Evolutionary conservation across 2,797 vertebrate genomes (phyloP).

Genomic region (Trematomus bernacchii): DNA sequence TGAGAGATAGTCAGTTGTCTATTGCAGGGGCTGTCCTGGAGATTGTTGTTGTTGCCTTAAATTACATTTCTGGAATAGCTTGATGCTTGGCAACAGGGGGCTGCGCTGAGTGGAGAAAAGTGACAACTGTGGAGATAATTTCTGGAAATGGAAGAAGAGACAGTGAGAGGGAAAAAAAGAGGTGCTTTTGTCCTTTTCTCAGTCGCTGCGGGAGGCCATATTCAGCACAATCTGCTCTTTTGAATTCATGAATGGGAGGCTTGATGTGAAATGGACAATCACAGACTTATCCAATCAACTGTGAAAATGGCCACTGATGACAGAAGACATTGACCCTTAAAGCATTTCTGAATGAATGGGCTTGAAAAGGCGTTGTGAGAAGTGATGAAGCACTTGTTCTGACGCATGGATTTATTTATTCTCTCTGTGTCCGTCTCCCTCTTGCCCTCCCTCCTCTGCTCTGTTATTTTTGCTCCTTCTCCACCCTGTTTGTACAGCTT

Average conservation of each 20-base stretch:
- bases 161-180: not conserved
- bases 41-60: constrained; percentile 49
- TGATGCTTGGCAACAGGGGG: constrained; percentile 45
- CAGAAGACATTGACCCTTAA: constrained; percentile 45
- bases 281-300: constrained; percentile 39
- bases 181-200: constrained; percentile 16
- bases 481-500: constrained; percentile 45
- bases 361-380: constrained; percentile 6
- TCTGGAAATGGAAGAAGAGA: constrained; percentile 6
- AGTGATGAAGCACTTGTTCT: constrained; percentile 33
- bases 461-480: constrained; percentile 49
- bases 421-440: constrained; percentile 1
- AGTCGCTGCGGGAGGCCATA: constrained; percentile 11
- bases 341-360: constrained; percentile 27
- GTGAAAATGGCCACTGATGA: constrained; percentile 50
- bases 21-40: constrained; percentile 18
- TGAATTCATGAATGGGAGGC: constrained; percentile 42
- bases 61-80: constrained; percentile 55
- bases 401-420: constrained; percentile 30
- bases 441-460: constrained; percentile 17
- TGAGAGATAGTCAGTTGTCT: constrained; percentile 23
- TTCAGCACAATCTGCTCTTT: constrained; percentile 48
- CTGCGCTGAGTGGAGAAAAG: constrained; percentile 36
- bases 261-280: constrained; percentile 47
- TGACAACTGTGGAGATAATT: constrained; percentile 19